phyloP scores from a whole-genome alignment of 2,888 invertebrate species.

The Cosmia trapezina region DNA sequence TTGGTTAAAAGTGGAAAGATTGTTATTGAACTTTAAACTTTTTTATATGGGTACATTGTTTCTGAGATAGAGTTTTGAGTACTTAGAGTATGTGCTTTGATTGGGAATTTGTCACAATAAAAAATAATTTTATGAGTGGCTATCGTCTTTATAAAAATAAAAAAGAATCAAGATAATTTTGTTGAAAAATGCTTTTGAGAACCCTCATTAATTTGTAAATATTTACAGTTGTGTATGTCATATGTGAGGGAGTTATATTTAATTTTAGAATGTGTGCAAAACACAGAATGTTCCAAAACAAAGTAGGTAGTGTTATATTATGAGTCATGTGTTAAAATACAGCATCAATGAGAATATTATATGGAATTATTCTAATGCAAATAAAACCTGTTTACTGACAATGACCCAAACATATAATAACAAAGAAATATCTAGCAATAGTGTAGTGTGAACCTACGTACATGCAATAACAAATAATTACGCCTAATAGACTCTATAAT shows the following conservation, averaged over 20 bases:
- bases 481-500: conserved; percentile 52
- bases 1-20: neutral
- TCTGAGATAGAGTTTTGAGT: neutral
- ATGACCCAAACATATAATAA: conserved; percentile 54
- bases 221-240: conserved; percentile 28
- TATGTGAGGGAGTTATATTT: conserved; percentile 21
- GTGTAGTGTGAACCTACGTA: conserved; percentile 31
- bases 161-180: neutral
- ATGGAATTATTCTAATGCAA: conserved; percentile 31
- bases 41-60: neutral
- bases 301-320: neutral
- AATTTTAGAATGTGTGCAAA: conserved; percentile 43
- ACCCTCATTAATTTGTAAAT: conserved; percentile 17
- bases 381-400: conserved; percentile 58
- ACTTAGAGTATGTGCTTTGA: neutral
- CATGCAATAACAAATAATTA: conserved; percentile 59
- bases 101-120: neutral
- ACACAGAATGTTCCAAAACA: conserved; percentile 44
- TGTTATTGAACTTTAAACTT: neutral
- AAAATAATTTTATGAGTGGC: neutral
- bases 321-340: conserved; percentile 29
- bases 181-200: neutral
- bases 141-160: too few relatives aligned
- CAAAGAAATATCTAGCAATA: conserved; percentile 54
- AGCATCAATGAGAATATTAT: conserved; percentile 15